Percentiles rank a stretch among this genome's conserved stretches.
phyloP scores from a whole-genome alignment of 2,888 invertebrate species.

The Autographa gamma region DNA sequence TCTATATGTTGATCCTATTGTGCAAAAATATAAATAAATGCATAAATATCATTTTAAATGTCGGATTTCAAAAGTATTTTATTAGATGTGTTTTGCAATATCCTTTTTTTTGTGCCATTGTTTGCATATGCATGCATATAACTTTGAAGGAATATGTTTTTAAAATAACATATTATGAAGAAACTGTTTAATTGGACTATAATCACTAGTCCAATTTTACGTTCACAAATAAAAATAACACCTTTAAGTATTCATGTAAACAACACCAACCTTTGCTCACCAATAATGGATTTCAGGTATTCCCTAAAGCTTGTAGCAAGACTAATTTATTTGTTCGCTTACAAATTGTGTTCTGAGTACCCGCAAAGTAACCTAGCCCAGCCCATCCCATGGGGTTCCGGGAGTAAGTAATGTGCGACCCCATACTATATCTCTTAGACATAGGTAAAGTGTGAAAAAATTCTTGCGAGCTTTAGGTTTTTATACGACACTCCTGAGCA shows the following conservation, averaged over 20 bases:
- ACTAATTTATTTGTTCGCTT: conserved; percentile 32
- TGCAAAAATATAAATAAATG: neutral
- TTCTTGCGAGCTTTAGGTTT: neutral
- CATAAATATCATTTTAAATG: too few relatives aligned
- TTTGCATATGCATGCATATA: neutral
- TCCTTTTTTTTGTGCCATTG: neutral
- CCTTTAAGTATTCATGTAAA: conserved; percentile 9
- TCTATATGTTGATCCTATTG: too few relatives aligned
- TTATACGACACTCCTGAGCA: neutral
- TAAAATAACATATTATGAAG: too few relatives aligned
- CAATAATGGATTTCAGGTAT: conserved; percentile 24
- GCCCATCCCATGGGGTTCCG: conserved; percentile 16
- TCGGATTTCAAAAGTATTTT: too few relatives aligned
- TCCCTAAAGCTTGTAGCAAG: conserved; percentile 16
- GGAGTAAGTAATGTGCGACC: conserved; percentile 45
- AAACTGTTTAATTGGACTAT: too few relatives aligned
- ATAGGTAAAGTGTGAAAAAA: conserved; percentile 26
- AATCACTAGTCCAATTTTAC: too few relatives aligned
- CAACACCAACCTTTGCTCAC: conserved; percentile 2
- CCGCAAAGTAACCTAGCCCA: conserved; percentile 19
- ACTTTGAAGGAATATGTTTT: too few relatives aligned
- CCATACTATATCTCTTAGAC: conserved; percentile 24
- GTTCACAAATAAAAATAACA: neutral
- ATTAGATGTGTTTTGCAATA: neutral
- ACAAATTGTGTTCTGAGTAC: conserved; percentile 32